Base-by-base conservation (phyloP, 2,797 vertebrate species). In the Echeneis naucrates region DNA sequence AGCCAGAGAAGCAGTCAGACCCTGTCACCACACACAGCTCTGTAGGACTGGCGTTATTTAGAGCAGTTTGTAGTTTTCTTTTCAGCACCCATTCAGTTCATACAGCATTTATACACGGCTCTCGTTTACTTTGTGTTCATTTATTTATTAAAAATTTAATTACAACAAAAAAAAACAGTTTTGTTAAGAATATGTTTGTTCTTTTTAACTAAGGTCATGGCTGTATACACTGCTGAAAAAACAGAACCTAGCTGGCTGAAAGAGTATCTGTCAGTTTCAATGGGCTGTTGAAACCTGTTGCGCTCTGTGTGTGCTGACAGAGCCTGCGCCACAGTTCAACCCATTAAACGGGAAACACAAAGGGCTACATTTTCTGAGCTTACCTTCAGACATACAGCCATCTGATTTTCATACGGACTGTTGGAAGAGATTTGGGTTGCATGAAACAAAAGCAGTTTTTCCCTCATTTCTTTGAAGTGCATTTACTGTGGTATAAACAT, bases 401-500 rank as follows among this genome's bases (percentile, higher is more conserved):
- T 60, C 19, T 9, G 38, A 16, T 37, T 50, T 53, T 53, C 24
- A 74, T 24, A 37, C 9, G 47, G 24, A 57, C 19, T 24, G 47
- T 42, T 38, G 32, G 6, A 54, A 54, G n/a, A 72, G 60, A 27
- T 61, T 52, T 57, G 13, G 6, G 58, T 58, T 32, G 0, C 12
- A 50, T 13, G 33, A 61, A 70, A 71, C 24, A 1, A 38, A 61
- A 42, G 7, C 27, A 35, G 30, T 16, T 24, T 24, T 55, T 64
- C 32, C 23, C 7, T 51, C 33, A 51, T 3, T 53, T 79, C 62
- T 71, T 60, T 77, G 51, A 74, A 58, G 2, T 54, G 52, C 17
- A 59, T 50, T 74, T 50, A 35, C 37, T 53, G 37, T 44, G 62
- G 61, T 21, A 32, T 55, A 56, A 42, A 69, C 66, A 26, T 57